phyloP scores from a whole-genome alignment of 92 coral and sea anemone species.

The Actinostola sp. region DNA sequence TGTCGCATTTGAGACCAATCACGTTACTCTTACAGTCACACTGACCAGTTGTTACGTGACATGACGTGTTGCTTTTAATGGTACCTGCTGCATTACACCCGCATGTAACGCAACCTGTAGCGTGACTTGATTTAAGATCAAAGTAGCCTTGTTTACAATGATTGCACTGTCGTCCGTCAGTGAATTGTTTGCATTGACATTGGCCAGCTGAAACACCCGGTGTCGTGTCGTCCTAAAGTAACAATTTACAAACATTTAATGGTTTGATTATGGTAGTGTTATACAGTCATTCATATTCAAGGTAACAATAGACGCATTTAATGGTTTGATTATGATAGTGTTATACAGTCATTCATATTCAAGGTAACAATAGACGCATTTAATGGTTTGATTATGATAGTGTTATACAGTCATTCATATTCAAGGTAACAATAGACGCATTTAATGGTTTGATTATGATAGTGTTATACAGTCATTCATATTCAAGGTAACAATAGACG shows the following conservation, averaged over 20 bases:
- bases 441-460: no score
- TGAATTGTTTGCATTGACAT: constrained; percentile 82
- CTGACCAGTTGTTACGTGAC: constrained; percentile 86
- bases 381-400: no score
- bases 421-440: no score
- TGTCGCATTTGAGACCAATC: constrained; percentile 71
- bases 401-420: no score
- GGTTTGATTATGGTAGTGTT: no score
- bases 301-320: no score
- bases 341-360: no score
- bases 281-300: no score
- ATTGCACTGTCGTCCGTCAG: constrained; percentile 84
- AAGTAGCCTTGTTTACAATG: constrained; percentile 83
- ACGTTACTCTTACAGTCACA: constrained; percentile 90
- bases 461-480: no score
- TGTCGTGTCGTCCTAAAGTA: constrained; percentile 69
- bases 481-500: no score
- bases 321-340: no score
- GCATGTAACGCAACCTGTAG: constrained; percentile 80
- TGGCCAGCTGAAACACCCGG: constrained; percentile 80
- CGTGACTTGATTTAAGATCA: constrained; percentile 70
- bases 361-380: no score
- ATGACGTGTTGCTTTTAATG: constrained; percentile 64
- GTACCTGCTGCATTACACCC: constrained; percentile 84
- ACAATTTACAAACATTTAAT: not conserved